Base-by-base conservation (phyloP, 2,888 invertebrate genomes). In the Hirtodrosophila cameraria region DNA sequence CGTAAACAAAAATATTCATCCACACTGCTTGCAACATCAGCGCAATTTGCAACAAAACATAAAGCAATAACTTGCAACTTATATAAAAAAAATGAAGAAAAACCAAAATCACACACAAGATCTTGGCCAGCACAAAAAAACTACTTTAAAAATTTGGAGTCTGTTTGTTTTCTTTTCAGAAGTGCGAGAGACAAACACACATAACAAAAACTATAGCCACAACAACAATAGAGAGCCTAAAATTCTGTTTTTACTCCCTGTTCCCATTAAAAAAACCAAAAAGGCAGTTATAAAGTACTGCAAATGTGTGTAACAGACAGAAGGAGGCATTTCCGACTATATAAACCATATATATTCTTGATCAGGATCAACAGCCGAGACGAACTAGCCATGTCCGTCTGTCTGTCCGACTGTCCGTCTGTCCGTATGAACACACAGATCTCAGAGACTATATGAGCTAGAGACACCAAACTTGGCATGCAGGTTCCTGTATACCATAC, bases 11-110 rank as follows among this genome's bases (percentile, higher is more conserved):
- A 48, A 68, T 50, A 67, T 48, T 70, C 46, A 72, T 54, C 31
- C 53, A 54, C 71, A 63, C 42, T 30, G 49, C 71, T 80, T 78
- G 81, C 77, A 78, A 71, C 78, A 77, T 75, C 73, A 61, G 39
- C 71, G 62, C 70, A 71, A 77, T 74, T 76, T 74, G 77, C 77
- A 79, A 54, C 48, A 41, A 60, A 42, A 46, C 60, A 66, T 36
- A 38, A 30, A 53, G 31, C 54, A 30, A 67, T 23, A 73, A 60
- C 35, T 50, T 60, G 61, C 63, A 74, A 58, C 46, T 66, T 59
- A 46, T 33, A 38, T 16, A 20, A 63, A 55, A 53, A 54, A 49
- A 63, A 54, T 23, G 42, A 23, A 30, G 3, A 16, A 23, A 20
- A 8, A 31, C 36, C 57, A 50, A 53, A 59, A 48, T 53, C 45